Conservation (phyloP, 2,888 invertebrate species). For the Gymnoscelis rufifasciata region DNA sequence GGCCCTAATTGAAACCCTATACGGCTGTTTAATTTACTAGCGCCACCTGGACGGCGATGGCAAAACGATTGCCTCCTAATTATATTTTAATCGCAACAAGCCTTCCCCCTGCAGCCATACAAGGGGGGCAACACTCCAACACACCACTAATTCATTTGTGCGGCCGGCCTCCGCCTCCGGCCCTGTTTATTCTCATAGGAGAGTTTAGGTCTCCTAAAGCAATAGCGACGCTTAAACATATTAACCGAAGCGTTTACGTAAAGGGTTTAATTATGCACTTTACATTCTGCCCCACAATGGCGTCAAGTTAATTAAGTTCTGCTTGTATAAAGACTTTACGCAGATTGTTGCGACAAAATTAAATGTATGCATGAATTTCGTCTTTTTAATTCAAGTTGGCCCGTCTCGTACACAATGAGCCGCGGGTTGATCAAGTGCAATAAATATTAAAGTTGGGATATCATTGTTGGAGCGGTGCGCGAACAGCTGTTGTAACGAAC, state of each 20-base stretch:
- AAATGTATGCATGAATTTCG: conserved; percentile 60
- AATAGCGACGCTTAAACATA: conserved; percentile 73
- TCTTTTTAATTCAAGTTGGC: conserved; percentile 54
- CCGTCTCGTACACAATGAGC: conserved; percentile 42
- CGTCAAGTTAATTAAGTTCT: conserved; percentile 73
- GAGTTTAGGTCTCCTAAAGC: conserved; percentile 75
- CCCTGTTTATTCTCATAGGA: conserved; percentile 75
- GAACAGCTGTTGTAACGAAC: conserved; percentile 64
- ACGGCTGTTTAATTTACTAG: conserved; percentile 74
- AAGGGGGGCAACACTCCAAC: conserved; percentile 30
- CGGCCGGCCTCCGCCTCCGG: conserved; percentile 55
- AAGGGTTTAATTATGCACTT: conserved; percentile 74
- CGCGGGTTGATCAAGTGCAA: conserved; percentile 68
- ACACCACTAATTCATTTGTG: conserved; percentile 73
- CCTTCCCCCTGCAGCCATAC: conserved; percentile 32
- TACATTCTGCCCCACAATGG: conserved; percentile 66
- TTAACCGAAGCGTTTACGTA: conserved; percentile 73
- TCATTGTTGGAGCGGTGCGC: conserved; percentile 67
- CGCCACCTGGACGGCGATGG: conserved; percentile 75
- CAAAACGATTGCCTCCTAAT: conserved; percentile 78
- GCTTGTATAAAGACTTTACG: conserved; percentile 67
- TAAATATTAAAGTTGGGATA: conserved; percentile 76
- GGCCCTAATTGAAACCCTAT: conserved; percentile 69
- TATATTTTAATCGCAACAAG: conserved; percentile 76
- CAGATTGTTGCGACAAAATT: conserved; percentile 53